These are phyloP conservation scores for Dascillus cervinus DNA, from an alignment of 2,888 invertebrate species.

Conservation along the genomic window DNA sequence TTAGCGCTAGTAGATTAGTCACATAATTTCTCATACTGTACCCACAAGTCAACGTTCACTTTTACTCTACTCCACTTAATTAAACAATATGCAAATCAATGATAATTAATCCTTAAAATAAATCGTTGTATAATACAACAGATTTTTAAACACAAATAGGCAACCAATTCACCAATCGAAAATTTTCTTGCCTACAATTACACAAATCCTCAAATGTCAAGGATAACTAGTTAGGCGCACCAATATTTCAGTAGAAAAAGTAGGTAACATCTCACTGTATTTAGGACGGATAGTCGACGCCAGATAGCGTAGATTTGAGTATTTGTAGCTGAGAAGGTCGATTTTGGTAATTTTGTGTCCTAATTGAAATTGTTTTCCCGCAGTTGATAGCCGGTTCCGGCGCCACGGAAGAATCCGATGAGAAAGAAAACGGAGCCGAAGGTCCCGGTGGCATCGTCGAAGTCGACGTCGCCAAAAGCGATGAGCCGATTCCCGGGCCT, in stretches of 20 bases:
- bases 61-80: slow-evolving; percentile 7
- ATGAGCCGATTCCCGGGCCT: slow-evolving; percentile 80
- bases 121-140: background rate
- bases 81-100: background rate
- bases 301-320: too few species aligned
- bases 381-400: slow-evolving; percentile 77
- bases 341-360: too few species aligned
- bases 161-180: slow-evolving; percentile 2
- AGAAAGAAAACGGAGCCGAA: slow-evolving; percentile 47
- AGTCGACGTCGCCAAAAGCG: slow-evolving; percentile 46
- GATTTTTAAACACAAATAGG: background rate
- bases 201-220: background rate
- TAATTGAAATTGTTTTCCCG: slow-evolving; percentile 30
- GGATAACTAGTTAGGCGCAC: too few species aligned
- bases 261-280: too few species aligned
- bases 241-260: too few species aligned
- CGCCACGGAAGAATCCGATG: slow-evolving; percentile 55
- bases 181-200: background rate
- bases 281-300: too few species aligned
- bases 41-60: slow-evolving; percentile 6
- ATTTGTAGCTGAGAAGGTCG: background rate
- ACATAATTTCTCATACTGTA: slow-evolving; percentile 2
- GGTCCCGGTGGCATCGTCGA: slow-evolving; percentile 49
- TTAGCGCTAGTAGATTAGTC: too few species aligned
- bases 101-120: background rate